phyloP scores from a whole-genome alignment of 2,113 vertebrate species.

The Stomatorhinus ivindoensis region DNA sequence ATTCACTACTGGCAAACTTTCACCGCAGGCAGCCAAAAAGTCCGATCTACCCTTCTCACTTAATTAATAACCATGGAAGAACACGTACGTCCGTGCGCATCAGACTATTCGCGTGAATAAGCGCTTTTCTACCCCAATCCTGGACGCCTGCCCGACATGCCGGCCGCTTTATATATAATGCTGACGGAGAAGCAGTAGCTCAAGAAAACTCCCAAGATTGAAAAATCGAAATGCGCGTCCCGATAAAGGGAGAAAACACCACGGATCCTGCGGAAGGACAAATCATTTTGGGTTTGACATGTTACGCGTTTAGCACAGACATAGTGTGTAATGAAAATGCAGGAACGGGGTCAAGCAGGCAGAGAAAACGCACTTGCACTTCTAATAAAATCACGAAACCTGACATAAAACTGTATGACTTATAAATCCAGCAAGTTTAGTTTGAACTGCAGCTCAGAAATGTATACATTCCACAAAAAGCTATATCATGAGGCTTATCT shows the following conservation, averaged over 20 bases:
- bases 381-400: neutral
- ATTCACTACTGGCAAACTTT: neutral
- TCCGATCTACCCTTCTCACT: neutral
- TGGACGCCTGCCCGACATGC: neutral
- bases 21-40: neutral
- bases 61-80: neutral
- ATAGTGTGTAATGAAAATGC: neutral
- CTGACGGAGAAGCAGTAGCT: neutral
- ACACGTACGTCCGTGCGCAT: neutral
- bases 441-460: neutral
- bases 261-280: slow-evolving; percentile 12
- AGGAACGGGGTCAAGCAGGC: neutral
- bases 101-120: neutral
- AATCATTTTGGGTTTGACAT: neutral
- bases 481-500: neutral
- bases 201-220: neutral
- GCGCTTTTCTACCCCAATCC: neutral
- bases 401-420: neutral
- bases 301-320: neutral
- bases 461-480: neutral
- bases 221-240: neutral
- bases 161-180: neutral
- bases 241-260: neutral
- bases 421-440: neutral
- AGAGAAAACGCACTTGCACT: neutral